Conservation (phyloP, 1,140 invertebrate species). For the Aphis craccivora region DNA sequence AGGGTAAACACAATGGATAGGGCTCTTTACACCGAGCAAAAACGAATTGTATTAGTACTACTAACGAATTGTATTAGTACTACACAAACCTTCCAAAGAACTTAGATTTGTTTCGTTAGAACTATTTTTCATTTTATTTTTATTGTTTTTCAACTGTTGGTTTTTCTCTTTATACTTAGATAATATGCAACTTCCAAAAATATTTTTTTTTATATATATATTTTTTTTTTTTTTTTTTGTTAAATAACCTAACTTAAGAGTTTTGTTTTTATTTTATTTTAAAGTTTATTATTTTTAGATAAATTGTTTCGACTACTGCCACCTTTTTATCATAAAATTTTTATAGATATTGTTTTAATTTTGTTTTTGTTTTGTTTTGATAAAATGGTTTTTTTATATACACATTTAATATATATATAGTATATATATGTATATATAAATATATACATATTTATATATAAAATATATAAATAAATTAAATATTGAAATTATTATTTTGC, state of each 20-base stretch:
- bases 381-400: constrained; percentile 44
- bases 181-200: constrained; percentile 49
- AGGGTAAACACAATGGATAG: constrained; percentile 57
- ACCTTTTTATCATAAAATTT: constrained; percentile 57
- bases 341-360: constrained; percentile 57
- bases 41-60: constrained; percentile 57
- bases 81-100: constrained; percentile 54
- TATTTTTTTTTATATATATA: neutral
- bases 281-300: constrained; percentile 57
- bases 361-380: constrained; percentile 21
- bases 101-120: constrained; percentile 55
- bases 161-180: constrained; percentile 52
- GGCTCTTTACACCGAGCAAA: constrained; percentile 47
- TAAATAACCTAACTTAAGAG: constrained; percentile 49
- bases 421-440: constrained; percentile 29
- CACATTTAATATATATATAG: constrained; percentile 39
- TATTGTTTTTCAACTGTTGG: constrained; percentile 46
- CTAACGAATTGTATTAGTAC: constrained; percentile 51
- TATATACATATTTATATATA: constrained; percentile 4
- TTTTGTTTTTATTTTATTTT: constrained; percentile 57
- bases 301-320: constrained; percentile 57
- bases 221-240: constrained; percentile 33
- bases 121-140: constrained; percentile 50
- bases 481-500: constrained; percentile 45
- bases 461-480: constrained; percentile 31